Evolutionary conservation across 2,797 vertebrate genomes (phyloP), one percentile per base, ranked within the genome.

Genomic region (Characodon lateralis): DNA sequence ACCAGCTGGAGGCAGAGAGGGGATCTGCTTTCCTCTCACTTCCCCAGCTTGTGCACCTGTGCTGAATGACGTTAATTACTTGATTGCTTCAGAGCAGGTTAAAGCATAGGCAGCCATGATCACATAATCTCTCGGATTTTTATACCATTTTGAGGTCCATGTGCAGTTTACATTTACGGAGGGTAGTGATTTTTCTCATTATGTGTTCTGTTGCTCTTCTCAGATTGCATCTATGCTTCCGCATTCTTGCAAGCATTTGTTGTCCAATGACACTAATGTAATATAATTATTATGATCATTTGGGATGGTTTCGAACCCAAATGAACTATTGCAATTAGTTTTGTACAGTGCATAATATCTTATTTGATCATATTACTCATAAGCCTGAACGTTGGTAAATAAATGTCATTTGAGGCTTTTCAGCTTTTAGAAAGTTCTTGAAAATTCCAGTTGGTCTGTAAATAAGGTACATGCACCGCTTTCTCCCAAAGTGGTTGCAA

Each of bases 1-100:
- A 86, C 70, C 88, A 91, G 90, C 89, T 91, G 89, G 85, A 91
- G 68, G 83, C 74, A 74, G 72, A 73, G 61, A 73, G 65, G n/a
- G 61, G 78, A 76, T 68, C 68, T 28, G 59, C 71, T 77, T 79
- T 78, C 63, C 68, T 82, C 74, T 70, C n/a, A 58, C 81, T 76
- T 18, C n/a, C 74, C 81, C 87, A 86, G 90, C 84, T 88, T 87
- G 82, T 87, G 90, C 87, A 89, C 88, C 88, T 91, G 88, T 53
- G 91, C 83, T 70, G 76, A 87, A 83, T 77, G 76, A 85, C 73
- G 86, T 87, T 87, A 90, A 91, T 80, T 89, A 89, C 84, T 85
- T 77, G 82, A 89, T 79, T 88, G 87, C 81, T 83, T 88, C 77
- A 78, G 80, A 89, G 83, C 80, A 89, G 86, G 89, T 91, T 87